Percentiles rank a stretch among this genome's conserved stretches.
Evolutionary conservation across 2,113 vertebrate species (phyloP).

Genomic region (Strix uralensis): DNA sequence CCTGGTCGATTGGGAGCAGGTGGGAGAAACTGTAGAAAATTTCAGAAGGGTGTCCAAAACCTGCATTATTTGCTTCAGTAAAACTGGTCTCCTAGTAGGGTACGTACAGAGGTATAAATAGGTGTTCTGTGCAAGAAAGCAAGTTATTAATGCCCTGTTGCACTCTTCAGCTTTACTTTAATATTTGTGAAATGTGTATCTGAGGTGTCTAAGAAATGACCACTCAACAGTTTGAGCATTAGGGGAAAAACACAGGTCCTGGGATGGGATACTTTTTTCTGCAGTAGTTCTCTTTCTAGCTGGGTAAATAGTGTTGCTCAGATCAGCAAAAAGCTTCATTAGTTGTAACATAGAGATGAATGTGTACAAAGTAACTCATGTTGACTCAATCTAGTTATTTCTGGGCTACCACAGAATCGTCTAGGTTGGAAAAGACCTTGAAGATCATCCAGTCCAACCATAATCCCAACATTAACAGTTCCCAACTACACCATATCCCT

Average conservation of each 20-base stretch:
- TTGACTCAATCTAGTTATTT: not conserved
- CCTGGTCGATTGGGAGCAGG: rapidly evolving
- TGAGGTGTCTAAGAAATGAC: not conserved
- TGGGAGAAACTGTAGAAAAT: not conserved
- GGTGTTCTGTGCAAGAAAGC: not conserved
- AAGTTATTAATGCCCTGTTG: not conserved
- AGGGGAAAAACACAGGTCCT: not conserved
- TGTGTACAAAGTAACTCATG: not conserved
- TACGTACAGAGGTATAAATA: not conserved
- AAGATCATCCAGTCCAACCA: too few relatives aligned
- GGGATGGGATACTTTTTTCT: not conserved
- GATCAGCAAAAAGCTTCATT: not conserved
- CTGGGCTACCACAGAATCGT: not conserved
- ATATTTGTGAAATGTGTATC: not conserved
- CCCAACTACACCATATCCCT: too few relatives aligned
- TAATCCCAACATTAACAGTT: too few relatives aligned
- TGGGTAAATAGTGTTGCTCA: not conserved
- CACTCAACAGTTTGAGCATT: rapidly evolving
- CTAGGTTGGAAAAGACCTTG: too few relatives aligned
- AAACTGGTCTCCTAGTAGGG: not conserved
- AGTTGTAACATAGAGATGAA: not conserved
- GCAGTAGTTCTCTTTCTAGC: not conserved
- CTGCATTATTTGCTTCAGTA: not conserved
- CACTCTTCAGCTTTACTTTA: not conserved
- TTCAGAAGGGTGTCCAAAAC: not conserved